phyloP scores from a whole-genome alignment of 2,888 invertebrate genomes.

The Opisthograptis luteolata region DNA sequence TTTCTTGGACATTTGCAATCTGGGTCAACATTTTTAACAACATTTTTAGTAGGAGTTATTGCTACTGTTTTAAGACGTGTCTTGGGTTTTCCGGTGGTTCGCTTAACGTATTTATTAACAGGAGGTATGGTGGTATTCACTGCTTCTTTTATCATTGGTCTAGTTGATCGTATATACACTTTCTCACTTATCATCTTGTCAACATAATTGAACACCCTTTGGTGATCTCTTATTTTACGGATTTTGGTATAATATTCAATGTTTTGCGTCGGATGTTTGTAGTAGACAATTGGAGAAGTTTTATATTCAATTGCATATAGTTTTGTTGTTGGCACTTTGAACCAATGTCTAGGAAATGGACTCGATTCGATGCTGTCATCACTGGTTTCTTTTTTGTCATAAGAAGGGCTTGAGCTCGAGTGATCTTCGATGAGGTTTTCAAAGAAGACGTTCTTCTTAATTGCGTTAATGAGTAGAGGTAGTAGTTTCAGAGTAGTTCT shows the following conservation, averaged over 20 bases:
- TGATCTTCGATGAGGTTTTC: slow-evolving; percentile 58
- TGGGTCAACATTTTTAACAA: background rate
- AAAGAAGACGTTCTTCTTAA: slow-evolving; percentile 59
- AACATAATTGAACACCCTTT: slow-evolving; percentile 65
- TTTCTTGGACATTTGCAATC: slow-evolving; percentile 57
- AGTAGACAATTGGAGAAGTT: slow-evolving; percentile 55
- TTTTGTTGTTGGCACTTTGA: slow-evolving; percentile 53
- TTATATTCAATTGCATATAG: slow-evolving; percentile 59
- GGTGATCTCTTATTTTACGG: slow-evolving; percentile 65
- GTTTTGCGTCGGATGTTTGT: slow-evolving; percentile 56
- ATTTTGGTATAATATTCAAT: slow-evolving; percentile 68
- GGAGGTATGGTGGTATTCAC: slow-evolving; percentile 29
- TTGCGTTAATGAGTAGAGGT: slow-evolving; percentile 62
- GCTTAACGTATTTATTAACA: background rate
- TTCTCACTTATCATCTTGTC: slow-evolving; percentile 68
- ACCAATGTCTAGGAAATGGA: slow-evolving; percentile 53
- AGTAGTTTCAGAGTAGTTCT: slow-evolving; percentile 58
- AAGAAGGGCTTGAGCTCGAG: slow-evolving; percentile 46
- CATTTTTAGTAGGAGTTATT: background rate
- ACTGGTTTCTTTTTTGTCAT: slow-evolving; percentile 45
- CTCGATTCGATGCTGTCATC: slow-evolving; percentile 52
- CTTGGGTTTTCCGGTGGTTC: background rate
- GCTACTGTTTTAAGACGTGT: background rate
- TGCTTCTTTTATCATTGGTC: slow-evolving; percentile 40
- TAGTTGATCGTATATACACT: slow-evolving; percentile 45